Base-by-base conservation (phyloP, 1,140 invertebrate genomes). In the Sarcophaga bullata region DNA sequence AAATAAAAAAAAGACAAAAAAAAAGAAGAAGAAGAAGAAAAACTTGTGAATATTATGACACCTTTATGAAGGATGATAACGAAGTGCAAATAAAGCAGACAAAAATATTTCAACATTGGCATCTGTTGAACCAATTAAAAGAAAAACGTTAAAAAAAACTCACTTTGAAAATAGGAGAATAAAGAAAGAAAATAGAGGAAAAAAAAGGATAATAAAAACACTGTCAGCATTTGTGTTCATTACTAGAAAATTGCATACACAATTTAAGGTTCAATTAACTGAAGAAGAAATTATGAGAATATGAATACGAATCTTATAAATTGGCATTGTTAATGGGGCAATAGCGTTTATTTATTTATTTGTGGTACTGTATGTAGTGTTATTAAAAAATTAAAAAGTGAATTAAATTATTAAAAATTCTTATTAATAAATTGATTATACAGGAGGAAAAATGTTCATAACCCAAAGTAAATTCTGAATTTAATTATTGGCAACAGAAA, bases 31-130 rank as follows among this genome's bases (percentile, higher is more conserved):
- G n/a, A n/a, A n/a, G n/a, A n/a, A n/a, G n/a, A n/a, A n/a, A 68
- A 68, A 68, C n/a, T 68, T 19, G n/a, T 68, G 62, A 68, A 25
- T 68, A 68, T 68, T 68, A 68, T 68, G 62, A 68, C 62, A 68
- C n/a, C 62, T 68, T 68, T 68, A 25, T 19, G 19, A 25, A 68
- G 62, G 17, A 68, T 11, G 15, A 54, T 11, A 58, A 58, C 13
- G 54, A 58, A 3, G 7, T n/a, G n/a, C 15, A 58, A n/a, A n/a
- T 6, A 58, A n/a, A 58, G n/a, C 15, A 7, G 25, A 37, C 3
- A 13, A 13, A 58, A 58, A 58, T 58, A 37, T 37, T 37, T 37
- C 25, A 37, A 37, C 25, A 37, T 37, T 37, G 25, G 25, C 54
- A 68, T 19, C 62, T 68, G 62, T 68, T 68, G 62, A 68, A 68